These are phyloP conservation scores for Vanessa cardui DNA, from an alignment of 2,888 invertebrate species.

Conservation along the genomic window DNA sequence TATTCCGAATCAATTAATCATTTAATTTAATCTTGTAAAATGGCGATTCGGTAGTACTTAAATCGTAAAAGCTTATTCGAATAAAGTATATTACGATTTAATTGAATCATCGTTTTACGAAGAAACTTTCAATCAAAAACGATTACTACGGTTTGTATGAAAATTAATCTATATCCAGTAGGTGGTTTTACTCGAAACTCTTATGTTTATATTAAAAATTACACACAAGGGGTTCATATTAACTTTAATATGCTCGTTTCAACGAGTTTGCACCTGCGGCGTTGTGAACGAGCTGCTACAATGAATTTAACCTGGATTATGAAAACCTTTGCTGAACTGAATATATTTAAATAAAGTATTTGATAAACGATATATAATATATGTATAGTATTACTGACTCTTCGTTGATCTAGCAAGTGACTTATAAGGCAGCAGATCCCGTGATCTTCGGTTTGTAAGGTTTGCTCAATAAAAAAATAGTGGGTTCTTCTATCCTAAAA, in stretches of 20 bases:
- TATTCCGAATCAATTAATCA: too few relatives aligned
- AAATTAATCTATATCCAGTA: background rate
- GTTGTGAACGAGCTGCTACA: conserved; percentile 33
- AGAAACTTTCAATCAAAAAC: background rate
- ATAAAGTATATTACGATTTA: too few relatives aligned
- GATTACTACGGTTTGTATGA: background rate
- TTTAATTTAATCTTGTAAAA: background rate
- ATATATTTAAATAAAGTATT: conserved; percentile 37
- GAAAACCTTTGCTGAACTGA: conserved; percentile 37
- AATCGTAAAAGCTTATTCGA: too few relatives aligned
- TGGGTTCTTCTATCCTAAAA: too few relatives aligned
- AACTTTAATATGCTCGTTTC: conserved; percentile 40
- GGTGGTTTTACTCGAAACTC: conserved; percentile 9
- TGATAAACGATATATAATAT: conserved; percentile 12
- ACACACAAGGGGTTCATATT: conserved; percentile 30
- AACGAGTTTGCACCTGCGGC: conserved; percentile 38
- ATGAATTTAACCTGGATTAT: conserved; percentile 39
- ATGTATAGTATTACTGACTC: background rate
- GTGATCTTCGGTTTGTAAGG: too few relatives aligned
- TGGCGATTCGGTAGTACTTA: too few relatives aligned
- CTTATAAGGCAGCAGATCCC: too few relatives aligned
- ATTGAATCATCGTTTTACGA: too few relatives aligned
- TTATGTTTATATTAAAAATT: conserved; percentile 33
- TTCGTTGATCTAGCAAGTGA: too few relatives aligned
- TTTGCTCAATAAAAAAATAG: too few relatives aligned